phyloP scores from a whole-genome alignment of 2,888 invertebrate genomes.

The Athripsodes cinereus region DNA sequence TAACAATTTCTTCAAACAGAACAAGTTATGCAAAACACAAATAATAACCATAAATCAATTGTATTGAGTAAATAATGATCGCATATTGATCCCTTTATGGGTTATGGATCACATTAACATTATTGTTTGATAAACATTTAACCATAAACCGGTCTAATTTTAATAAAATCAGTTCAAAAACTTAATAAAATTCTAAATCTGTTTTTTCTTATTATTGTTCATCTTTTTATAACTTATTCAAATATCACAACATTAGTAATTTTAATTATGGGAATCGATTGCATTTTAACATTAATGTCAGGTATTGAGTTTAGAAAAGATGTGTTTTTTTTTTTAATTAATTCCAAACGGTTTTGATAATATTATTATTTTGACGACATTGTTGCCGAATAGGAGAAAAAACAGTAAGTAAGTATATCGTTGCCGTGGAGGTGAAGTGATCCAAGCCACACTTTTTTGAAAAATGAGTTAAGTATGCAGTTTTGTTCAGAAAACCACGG shows the following conservation, averaged over 20 bases:
- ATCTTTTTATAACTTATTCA: constrained; percentile 7
- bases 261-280: constrained; percentile 15
- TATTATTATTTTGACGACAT: no score
- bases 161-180: constrained; percentile 10
- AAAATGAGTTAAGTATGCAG: no score
- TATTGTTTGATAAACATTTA: constrained; percentile 11
- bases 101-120: constrained; percentile 13
- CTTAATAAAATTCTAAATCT: background rate
- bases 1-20: background rate
- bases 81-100: constrained; percentile 4
- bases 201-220: constrained; percentile 3
- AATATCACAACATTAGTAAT: constrained; percentile 6
- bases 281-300: background rate
- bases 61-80: background rate
- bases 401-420: no score
- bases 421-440: no score
- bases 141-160: constrained; percentile 14
- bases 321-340: constrained; percentile 13
- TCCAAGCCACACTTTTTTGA: no score
- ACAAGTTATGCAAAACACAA: background rate
- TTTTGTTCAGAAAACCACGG: no score
- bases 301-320: no score
- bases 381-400: no score
- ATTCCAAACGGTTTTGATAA: constrained; percentile 8
- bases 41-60: background rate